Evolutionary conservation across 2,113 vertebrate species (phyloP).

Genomic region (Antennarius striatus): DNA sequence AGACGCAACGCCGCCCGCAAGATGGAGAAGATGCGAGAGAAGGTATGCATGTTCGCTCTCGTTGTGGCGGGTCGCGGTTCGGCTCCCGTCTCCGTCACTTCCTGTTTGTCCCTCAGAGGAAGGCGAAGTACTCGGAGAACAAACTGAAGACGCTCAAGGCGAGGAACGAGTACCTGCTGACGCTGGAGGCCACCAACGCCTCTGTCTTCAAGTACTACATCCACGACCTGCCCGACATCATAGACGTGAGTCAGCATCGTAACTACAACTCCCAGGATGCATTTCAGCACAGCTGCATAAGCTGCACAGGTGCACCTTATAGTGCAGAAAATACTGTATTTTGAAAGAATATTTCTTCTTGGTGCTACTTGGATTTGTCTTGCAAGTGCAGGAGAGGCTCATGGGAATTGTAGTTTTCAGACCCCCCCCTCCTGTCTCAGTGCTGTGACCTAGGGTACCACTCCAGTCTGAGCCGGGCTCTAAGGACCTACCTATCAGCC

Average conservation of each 20-base stretch:
- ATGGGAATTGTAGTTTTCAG: neutral
- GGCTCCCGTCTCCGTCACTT: neutral
- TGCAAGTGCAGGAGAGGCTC: neutral
- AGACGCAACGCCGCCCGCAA: conserved; percentile 97
- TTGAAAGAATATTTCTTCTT: too few relatives aligned
- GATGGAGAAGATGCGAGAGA: conserved; percentile 99
- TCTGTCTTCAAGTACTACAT: conserved; percentile 99
- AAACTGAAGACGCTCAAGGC: conserved; percentile 98
- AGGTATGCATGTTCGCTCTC: conserved; percentile 75
- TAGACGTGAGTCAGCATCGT: conserved; percentile 85
- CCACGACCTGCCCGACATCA: conserved; percentile 96
- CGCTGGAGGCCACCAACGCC: conserved; percentile 96
- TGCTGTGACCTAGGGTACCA: conserved; percentile 99
- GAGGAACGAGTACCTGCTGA: conserved; percentile 96
- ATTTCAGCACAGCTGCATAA: neutral
- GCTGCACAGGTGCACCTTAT: too few relatives aligned
- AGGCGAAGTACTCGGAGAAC: conserved; percentile 99
- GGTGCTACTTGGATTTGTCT: too few relatives aligned
- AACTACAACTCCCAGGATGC: conserved; percentile 1
- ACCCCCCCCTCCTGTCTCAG: conserved; percentile 63
- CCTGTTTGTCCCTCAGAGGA: conserved; percentile 80
- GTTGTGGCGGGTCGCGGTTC: too few relatives aligned
- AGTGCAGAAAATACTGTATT: too few relatives aligned
- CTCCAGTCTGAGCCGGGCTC: conserved; percentile 93
- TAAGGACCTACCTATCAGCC: conserved; percentile 96